Conservation (phyloP, 2,888 invertebrate genomes). For the Megalurothrips usitatus region DNA sequence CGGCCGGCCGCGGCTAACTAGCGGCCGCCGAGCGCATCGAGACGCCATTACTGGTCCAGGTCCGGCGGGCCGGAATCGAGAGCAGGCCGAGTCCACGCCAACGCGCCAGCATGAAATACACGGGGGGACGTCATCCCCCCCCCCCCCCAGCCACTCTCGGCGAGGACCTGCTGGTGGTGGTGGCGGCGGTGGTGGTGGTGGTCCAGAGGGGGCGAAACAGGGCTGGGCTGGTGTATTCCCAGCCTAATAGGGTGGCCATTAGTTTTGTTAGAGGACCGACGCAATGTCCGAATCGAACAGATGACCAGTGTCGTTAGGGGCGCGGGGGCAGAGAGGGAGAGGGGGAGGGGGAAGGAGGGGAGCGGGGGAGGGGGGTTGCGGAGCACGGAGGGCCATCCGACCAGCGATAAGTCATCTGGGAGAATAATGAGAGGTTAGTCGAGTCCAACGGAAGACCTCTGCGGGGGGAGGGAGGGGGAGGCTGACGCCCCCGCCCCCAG, state of each 20-base stretch:
- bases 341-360: neutral
- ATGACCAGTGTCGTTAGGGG: slow-evolving; percentile 22
- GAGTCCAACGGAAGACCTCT: slow-evolving; percentile 8
- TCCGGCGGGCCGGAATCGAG: too few species aligned
- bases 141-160: neutral
- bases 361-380: neutral
- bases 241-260: slow-evolving; percentile 4
- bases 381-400: neutral
- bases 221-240: neutral
- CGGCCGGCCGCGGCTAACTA: too few species aligned
- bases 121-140: neutral
- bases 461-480: neutral
- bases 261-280: slow-evolving; percentile 5
- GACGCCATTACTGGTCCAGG: too few species aligned
- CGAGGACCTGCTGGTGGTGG: neutral
- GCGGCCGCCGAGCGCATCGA: too few species aligned
- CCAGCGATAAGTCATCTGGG: slow-evolving; percentile 24
- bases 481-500: neutral
- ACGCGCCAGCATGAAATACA: too few species aligned
- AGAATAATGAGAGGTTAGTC: slow-evolving; percentile 17
- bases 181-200: neutral
- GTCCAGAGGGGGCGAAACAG: neutral
- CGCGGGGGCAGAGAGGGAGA: neutral
- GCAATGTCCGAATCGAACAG: slow-evolving; percentile 22
- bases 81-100: too few species aligned